Percentiles rank a stretch among this genome's conserved stretches.
Conservation (phyloP, 1,140 invertebrate species). For the Conus betulinus region DNA sequence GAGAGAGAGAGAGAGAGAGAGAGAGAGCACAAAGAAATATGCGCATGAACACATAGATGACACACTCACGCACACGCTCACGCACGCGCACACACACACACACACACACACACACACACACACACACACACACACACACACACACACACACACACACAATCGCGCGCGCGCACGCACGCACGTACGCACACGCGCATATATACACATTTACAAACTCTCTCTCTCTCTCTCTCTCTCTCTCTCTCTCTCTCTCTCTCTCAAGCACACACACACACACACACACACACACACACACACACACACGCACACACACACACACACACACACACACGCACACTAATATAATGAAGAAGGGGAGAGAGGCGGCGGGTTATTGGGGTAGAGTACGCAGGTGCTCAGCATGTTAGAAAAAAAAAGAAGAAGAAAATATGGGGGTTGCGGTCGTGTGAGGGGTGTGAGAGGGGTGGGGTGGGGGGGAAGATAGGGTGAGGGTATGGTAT, state of each 20-base stretch:
- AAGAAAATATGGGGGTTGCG: no score
- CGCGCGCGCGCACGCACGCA: not conserved
- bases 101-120: slow-evolving; percentile 3
- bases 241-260: not conserved
- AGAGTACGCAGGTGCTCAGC: no score
- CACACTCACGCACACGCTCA: not conserved
- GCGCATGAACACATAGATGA: no score
- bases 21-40: no score
- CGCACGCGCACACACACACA: not conserved
- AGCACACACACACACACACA: not conserved
- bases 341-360: not conserved
- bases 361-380: not conserved
- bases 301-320: slow-evolving; percentile 8
- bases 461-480: no score
- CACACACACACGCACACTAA: slow-evolving; percentile 12
- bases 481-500: no score
- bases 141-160: not conserved
- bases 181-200: not conserved
- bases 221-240: not conserved
- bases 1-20: no score
- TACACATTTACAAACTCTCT: not conserved
- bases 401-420: no score
- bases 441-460: no score
- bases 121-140: not conserved
- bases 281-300: slow-evolving; percentile 14